Evolutionary conservation across 2,797 vertebrate genomes (phyloP), one percentile per base, ranked within the genome.

Genomic region (Enteromius fasciolatus): DNA sequence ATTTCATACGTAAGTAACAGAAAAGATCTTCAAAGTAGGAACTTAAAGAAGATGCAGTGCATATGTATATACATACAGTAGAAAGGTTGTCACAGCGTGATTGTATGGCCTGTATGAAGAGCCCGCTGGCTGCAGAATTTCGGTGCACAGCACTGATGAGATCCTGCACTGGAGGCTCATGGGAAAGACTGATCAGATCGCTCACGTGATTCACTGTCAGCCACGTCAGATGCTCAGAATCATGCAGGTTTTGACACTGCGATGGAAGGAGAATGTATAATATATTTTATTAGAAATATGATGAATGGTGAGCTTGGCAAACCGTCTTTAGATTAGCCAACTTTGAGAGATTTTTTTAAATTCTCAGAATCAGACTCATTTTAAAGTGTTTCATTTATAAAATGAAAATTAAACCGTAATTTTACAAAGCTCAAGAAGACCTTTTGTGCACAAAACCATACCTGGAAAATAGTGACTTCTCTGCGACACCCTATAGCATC

Each of bases 21-120:
- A 66, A 25, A 46, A 23, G 41, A 12, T 31, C 5, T 23, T 5
- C 25, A 0, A n/a, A 66, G 12, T 14, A 3, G 14, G 41, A 63
- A 41, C 8, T 20, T 5, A 39, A 25, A 28, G 23, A 70, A 5
- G 18, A 82, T 89, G 89, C 33, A 90, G 90, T 52, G 90, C 1
- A 3, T n/a, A 18, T 39, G 9, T 7, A 31, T 69, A 4, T 50
- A 76, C 95, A 92, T 87, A 97, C 96, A 20, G 95, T 90, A 63
- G 94, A 90, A 41, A 99, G 96, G 90, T 98, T 97, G 87, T 98
- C 97, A 86, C 98, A 98, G 25, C 98, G 97, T n/a, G 98, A 98
- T 74, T 98, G 97, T 87, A 99, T 97, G 15, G 98, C 98, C 90
- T 99, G 98, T 88, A 99, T 98, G 91, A 99, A 99, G 61, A 99